phyloP scores from a whole-genome alignment of 2,797 vertebrate species.

The Chiloscyllium punctatum region DNA sequence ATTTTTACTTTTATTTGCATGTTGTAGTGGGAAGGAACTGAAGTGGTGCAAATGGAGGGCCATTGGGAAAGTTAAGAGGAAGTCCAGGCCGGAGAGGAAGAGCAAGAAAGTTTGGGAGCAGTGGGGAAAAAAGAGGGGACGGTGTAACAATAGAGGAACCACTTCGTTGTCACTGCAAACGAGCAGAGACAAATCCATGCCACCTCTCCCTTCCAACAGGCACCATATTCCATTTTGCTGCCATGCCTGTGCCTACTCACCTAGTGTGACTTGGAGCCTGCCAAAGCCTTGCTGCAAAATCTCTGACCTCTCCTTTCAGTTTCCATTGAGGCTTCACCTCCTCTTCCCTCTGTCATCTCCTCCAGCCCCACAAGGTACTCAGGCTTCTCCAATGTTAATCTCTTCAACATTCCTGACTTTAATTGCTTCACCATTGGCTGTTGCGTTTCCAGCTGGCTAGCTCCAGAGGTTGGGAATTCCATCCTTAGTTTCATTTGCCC shows the following conservation, averaged over 20 bases:
- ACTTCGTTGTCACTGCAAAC: not conserved
- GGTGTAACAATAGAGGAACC: not conserved
- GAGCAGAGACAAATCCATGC: not conserved
- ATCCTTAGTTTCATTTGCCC: too few relatives aligned
- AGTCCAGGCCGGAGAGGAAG: not conserved
- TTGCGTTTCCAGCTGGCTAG: not conserved
- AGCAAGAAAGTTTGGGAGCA: not conserved
- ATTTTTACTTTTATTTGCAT: not conserved
- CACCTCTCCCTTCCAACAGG: not conserved
- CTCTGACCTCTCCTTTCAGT: not conserved
- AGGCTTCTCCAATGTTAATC: not conserved
- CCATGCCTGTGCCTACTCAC: not conserved
- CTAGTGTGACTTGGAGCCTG: not conserved
- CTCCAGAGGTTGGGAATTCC: not conserved
- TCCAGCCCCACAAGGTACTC: not conserved
- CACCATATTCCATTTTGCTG: not conserved
- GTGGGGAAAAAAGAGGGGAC: not conserved
- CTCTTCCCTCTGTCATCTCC: not conserved
- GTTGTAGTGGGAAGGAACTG: not conserved
- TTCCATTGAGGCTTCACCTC: not conserved
- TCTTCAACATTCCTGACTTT: not conserved
- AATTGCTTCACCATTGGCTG: not conserved
- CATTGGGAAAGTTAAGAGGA: not conserved
- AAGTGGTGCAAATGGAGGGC: not conserved
- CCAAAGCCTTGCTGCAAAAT: not conserved